Percentiles rank a stretch among this genome's conserved stretches.
Evolutionary conservation across 2,797 vertebrate species (phyloP).

Genomic region (Diceros bicornis): DNA sequence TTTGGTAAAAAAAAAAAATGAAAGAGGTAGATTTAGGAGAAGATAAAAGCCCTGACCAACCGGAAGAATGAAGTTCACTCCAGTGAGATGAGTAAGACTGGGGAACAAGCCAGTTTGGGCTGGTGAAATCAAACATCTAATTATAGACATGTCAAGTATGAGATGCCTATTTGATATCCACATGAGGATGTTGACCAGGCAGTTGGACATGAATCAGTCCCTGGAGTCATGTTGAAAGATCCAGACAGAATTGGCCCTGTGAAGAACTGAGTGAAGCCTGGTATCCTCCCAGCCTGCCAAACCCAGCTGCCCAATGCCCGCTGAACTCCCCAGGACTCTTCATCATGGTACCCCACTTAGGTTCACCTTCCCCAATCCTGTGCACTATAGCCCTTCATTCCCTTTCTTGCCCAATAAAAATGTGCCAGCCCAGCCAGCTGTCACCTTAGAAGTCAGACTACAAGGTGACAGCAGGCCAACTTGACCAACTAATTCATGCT

Average conservation of each 20-base stretch:
- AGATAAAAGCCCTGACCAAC: not conserved
- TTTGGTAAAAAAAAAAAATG: not conserved
- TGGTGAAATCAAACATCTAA: slow-evolving; percentile 9
- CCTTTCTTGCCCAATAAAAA: not conserved
- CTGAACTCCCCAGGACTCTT: not conserved
- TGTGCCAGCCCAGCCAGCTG: not conserved
- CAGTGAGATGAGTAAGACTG: not conserved
- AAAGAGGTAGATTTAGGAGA: not conserved
- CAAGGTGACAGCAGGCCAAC: not conserved
- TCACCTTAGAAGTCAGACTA: not conserved
- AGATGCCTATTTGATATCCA: not conserved
- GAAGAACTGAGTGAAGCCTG: not conserved
- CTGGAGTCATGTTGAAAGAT: not conserved
- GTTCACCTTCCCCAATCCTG: not conserved
- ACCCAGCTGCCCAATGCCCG: not conserved
- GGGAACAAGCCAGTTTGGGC: not conserved
- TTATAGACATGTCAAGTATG: not conserved
- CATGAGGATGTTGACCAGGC: not conserved
- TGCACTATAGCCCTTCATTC: not conserved
- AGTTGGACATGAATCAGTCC: not conserved
- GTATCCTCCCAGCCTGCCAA: not conserved
- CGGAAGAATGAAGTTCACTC: not conserved
- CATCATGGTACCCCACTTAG: not conserved
- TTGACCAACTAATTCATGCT: not conserved
- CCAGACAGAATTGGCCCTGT: not conserved